Percentiles rank a stretch among this genome's conserved stretches.
These are phyloP conservation scores for Mormyrops boulengeri DNA, from an alignment of 2,797 vertebrate species.

Conservation along the genomic window DNA sequence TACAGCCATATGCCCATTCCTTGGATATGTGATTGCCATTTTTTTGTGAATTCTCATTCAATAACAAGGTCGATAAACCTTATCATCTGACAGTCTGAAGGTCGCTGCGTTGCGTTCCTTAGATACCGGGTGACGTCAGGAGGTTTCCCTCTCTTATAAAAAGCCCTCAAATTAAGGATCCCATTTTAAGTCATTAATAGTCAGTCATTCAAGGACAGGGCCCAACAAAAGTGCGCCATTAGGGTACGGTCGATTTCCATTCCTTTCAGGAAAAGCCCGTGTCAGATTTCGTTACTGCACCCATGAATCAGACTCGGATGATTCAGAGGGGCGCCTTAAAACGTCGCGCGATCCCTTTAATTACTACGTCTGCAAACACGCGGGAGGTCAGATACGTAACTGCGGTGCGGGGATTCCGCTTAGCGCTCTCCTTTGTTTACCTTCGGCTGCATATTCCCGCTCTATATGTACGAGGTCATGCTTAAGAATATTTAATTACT, in stretches of 20 bases:
- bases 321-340: conserved; percentile 35
- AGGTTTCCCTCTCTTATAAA: not conserved
- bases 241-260: conserved; percentile 48
- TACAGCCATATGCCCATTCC: not conserved
- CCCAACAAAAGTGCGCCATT: conserved; percentile 30
- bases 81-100: not conserved
- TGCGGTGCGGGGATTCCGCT: not conserved
- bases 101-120: not conserved
- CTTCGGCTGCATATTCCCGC: not conserved
- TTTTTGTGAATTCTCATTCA: not conserved
- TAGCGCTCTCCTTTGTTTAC: not conserved
- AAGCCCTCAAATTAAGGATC: conserved; percentile 9
- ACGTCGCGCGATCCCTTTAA: conserved; percentile 31
- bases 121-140: not conserved
- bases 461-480: not conserved
- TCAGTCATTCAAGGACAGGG: conserved; percentile 36
- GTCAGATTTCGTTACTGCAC: conserved; percentile 46
- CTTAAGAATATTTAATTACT: not conserved
- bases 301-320: conserved; percentile 51
- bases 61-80: not conserved
- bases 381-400: not conserved
- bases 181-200: conserved; percentile 41
- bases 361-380: not conserved
- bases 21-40: not conserved
- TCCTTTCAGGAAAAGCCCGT: conserved; percentile 41